Base-by-base conservation (phyloP, 2,888 invertebrate genomes). In the Pharmacophagus antenor region DNA sequence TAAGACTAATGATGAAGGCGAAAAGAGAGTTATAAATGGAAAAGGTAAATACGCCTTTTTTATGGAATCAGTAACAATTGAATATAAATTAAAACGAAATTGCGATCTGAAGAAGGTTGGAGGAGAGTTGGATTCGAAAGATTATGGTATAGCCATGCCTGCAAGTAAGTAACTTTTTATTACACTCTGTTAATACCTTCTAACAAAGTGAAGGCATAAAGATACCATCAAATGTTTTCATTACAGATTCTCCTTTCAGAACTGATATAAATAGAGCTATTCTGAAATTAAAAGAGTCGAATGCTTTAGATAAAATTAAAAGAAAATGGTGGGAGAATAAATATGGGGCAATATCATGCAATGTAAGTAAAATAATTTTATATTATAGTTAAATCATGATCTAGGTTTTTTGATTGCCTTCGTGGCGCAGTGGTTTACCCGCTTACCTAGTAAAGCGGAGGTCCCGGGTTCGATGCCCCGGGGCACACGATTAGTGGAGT, bases 21-120 rank as follows among this genome's bases (percentile, higher is more conserved):
- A 97, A 5, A 94, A 94, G 31, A 92, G 96, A 65, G 98, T 98
- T 0, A 71, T 92, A 0, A 77, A 73, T 1, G 79, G 83, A 31
- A 79, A 76, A 54, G 81, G 77, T 37, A 85, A 91, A 68, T 99
- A 97, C 82, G 99, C 99, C 4, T 99, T 97, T 82, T 93, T 99
- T 63, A 98, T 99, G 97, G 99, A 99, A 88, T 98, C 98, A 27
- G 95, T 97, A 6, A 95, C 95, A 18, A 95, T 99, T 70, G 98
- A 99, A 77, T 99, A 98, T 83, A 95, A 95, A 72, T 93, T 95
- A 66, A 95, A 96, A 81, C 90, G 95, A 63, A 92, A 96, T 68
- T 98, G 98, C 80, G 93, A 95, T 25, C 92, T 98, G 51, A 94
- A 92, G 47, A 94, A 95, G 89, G 94, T 96, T 46, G 97, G 97